A percentile compares a stretch with the other conserved stretches of the same genome.
Conservation (phyloP, 2,888 invertebrate species). For the Ernsta delagoae region DNA sequence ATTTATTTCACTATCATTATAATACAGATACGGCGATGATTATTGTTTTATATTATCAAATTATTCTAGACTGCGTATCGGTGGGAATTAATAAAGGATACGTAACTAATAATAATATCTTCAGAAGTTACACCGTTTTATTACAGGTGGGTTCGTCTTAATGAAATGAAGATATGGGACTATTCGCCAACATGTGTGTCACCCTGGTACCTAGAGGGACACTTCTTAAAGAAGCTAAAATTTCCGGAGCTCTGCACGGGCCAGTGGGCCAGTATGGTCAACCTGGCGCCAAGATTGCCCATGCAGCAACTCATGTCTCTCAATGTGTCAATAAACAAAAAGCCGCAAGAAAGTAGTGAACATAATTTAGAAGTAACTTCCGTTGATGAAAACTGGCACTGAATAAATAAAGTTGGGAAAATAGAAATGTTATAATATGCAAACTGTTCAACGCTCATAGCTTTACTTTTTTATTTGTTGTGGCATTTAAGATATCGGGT, state of each 20-base stretch:
- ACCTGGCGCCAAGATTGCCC: conserved; percentile 87
- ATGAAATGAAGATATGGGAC: conserved; percentile 88
- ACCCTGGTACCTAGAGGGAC: conserved; percentile 89
- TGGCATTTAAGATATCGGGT: background rate
- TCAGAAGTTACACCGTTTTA: background rate
- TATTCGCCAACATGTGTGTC: conserved; percentile 89
- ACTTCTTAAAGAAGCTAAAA: conserved; percentile 87
- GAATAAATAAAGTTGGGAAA: conserved; percentile 7
- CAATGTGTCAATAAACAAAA: conserved; percentile 79
- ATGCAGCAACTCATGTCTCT: conserved; percentile 80
- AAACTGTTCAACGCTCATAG: background rate
- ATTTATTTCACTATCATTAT: no score
- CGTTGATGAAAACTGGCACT: conserved; percentile 58
- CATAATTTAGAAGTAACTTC: conserved; percentile 74
- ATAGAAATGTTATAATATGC: no score
- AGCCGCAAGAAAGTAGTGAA: conserved; percentile 79
- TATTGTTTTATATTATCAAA: no score
- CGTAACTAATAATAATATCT: no score
- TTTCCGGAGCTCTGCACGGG: conserved; percentile 90
- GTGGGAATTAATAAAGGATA: no score
- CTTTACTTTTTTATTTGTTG: background rate
- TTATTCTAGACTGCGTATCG: no score
- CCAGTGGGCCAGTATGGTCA: conserved; percentile 92
- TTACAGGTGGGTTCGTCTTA: conserved; percentile 87
- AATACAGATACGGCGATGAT: no score